Conservation (phyloP, 1,140 invertebrate genomes). For the Ephestia elutella region DNA sequence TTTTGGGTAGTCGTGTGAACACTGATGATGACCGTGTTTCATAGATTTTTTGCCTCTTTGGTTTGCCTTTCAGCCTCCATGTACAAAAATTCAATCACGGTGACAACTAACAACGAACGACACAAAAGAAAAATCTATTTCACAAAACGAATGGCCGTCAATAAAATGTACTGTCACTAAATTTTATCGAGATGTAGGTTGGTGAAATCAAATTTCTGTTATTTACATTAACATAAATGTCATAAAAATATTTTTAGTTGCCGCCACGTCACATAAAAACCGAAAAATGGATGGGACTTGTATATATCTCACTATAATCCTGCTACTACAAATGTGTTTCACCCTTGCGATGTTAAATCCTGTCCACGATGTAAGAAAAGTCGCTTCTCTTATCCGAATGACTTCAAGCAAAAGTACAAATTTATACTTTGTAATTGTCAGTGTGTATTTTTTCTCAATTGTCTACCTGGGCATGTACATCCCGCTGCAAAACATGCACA, state of each 20-base stretch:
- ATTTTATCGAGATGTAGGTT: conserved; percentile 20
- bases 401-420: conserved; percentile 25
- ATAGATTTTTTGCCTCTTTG: too few species aligned
- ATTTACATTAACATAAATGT: background rate
- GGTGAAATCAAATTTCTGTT: background rate
- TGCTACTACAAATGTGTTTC: conserved; percentile 49
- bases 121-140: conserved; percentile 25
- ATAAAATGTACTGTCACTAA: conserved; percentile 21
- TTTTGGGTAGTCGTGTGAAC: too few species aligned
- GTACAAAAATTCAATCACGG: conserved; percentile 12
- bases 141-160: conserved; percentile 24
- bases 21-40: too few species aligned
- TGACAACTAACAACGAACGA: conserved; percentile 17
- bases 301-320: conserved; percentile 34
- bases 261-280: background rate
- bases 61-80: too few species aligned
- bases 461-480: conserved; percentile 51
- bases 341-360: conserved; percentile 51
- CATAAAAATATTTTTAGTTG: conserved; percentile 5
- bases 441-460: conserved; percentile 39
- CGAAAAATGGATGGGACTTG: conserved; percentile 46
- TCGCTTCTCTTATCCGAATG: conserved; percentile 32
- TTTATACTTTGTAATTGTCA: conserved; percentile 24
- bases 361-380: conserved; percentile 41
- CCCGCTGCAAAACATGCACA: conserved; percentile 37